phyloP scores from a whole-genome alignment of 2,888 invertebrate species.

The Lymantria dispar region DNA sequence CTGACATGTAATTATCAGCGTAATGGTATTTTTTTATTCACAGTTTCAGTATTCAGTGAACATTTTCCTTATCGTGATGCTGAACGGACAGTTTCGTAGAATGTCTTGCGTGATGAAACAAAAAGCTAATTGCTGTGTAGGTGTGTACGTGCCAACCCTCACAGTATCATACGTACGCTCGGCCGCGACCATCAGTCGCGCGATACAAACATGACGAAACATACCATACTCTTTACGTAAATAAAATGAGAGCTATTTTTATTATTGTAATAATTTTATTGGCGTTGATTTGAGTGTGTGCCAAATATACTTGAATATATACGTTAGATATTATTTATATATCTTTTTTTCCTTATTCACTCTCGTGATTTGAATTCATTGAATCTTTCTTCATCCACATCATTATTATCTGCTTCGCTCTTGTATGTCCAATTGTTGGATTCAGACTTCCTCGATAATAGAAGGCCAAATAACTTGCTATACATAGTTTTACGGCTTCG shows the following conservation, averaged over 20 bases:
- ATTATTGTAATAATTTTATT: background rate
- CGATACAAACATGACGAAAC: constrained; percentile 3
- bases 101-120: constrained; percentile 10
- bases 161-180: background rate
- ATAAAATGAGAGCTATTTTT: background rate
- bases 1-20: no score
- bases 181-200: background rate
- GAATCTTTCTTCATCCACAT: no score
- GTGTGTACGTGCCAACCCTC: constrained; percentile 7
- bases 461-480: no score
- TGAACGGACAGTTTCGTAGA: constrained; percentile 8
- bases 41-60: constrained; percentile 1
- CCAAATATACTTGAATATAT: background rate
- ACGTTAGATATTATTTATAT: background rate
- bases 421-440: no score
- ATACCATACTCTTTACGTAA: constrained; percentile 2
- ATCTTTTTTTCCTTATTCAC: background rate
- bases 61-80: constrained; percentile 8
- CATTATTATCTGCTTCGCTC: no score
- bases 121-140: constrained; percentile 8
- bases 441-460: no score
- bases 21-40: no score
- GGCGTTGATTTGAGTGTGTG: background rate
- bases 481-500: no score
- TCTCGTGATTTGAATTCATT: background rate